Evolutionary conservation across 2,888 invertebrate species (phyloP), one percentile per base, ranked within the genome.

Genomic region (Ellobium chinense): DNA sequence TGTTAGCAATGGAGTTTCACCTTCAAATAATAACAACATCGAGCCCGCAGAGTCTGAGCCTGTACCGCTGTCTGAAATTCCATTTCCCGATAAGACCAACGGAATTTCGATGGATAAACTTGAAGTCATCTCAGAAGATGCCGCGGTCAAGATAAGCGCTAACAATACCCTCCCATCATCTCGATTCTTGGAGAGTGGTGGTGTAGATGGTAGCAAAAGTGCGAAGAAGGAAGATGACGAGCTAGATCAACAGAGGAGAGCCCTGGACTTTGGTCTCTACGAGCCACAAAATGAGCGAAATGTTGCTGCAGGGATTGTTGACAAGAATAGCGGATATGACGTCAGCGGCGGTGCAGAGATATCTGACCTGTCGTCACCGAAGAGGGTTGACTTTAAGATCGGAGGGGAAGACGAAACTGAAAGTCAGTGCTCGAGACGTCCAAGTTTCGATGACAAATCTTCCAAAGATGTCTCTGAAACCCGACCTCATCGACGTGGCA

Each of bases 241-340:
- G 5, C 24, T 65, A 4, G 24, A 34, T 5, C 29, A 12, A 14
- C 65, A 54, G 18, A 76, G 12, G 54, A 54, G 21, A 34, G 65
- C 18, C 12, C 7, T 76, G 24, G 76, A 76, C 36, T 56, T 56
- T 34, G 66, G 66, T 0, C 36, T 56, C 31, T 66, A 76, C 36
- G 66, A 65, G 24, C 56, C 36, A 29, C 14, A 21, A 7, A 54
- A 24, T 7, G 27, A 34, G 34, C 46, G 46, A 60, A n/a, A 18
- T 7, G n/a, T 5, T 7, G 5, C 21, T 18, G 60, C 7, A 60
- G 60, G 27, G n/a, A 14, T 9, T 60, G 12, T 24, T 7, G n/a
- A n/a, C 7, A 24, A 60, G n/a, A 24, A 27, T 21, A 29, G 21
- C 27, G 1, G 18, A 4, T n/a, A 1, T 46, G 37, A 73, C 24